Evolutionary conservation across 2,113 vertebrate genomes (phyloP).

Genomic region (cat (Felis catus)): DNA sequence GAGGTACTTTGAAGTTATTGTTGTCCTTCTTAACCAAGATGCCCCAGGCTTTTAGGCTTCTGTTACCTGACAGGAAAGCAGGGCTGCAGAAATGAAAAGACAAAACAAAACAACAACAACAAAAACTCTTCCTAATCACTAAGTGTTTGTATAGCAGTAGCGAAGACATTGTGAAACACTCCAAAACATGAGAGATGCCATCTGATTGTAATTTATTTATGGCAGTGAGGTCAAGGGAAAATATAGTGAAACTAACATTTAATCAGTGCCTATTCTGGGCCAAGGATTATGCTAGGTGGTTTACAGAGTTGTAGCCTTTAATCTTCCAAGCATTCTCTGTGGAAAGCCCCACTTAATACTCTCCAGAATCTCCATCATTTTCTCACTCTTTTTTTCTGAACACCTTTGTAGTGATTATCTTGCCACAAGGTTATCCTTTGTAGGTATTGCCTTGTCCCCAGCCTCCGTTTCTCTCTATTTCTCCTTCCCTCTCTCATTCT

Average conservation of each 20-base stretch:
- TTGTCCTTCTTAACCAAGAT: not conserved
- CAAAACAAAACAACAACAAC: not conserved
- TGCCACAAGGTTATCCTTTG: not conserved
- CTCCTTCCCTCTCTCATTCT: not conserved
- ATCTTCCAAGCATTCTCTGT: not conserved
- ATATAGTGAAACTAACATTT: not conserved
- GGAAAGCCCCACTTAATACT: not conserved
- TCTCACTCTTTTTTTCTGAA: not conserved
- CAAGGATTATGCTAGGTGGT: not conserved
- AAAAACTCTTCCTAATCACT: not conserved
- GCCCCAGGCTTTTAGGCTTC: not conserved
- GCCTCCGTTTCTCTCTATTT: not conserved
- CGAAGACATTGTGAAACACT: not conserved
- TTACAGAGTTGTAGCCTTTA: not conserved
- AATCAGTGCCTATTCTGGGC: not conserved
- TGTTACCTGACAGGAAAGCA: not conserved
- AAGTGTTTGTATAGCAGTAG: not conserved
- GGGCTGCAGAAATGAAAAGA: not conserved
- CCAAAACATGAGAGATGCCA: not conserved
- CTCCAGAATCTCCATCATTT: not conserved
- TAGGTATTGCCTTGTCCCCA: not conserved
- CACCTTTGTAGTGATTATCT: not conserved
- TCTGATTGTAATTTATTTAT: not conserved
- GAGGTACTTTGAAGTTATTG: not conserved
- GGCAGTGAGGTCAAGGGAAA: not conserved